These are phyloP conservation scores for Nemurella pictetii DNA, from an alignment of 2,888 invertebrate species.

Conservation along the genomic window DNA sequence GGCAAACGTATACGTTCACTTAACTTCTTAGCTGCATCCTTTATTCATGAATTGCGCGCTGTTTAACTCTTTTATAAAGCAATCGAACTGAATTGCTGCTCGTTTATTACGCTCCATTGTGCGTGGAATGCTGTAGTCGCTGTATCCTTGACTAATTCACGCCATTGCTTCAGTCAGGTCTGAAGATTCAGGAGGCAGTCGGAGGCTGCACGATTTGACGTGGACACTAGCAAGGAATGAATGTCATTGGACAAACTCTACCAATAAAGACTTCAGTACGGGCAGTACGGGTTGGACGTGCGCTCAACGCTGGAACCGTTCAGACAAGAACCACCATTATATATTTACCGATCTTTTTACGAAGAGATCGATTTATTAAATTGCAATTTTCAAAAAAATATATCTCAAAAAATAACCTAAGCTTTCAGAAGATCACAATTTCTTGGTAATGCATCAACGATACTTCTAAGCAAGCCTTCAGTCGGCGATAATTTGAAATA, in stretches of 20 bases:
- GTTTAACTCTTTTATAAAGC: not conserved
- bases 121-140: not conserved
- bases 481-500: not conserved
- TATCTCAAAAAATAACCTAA: not conserved
- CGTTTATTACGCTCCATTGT: not conserved
- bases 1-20: not conserved
- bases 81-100: not conserved
- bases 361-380: not conserved
- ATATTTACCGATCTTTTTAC: not conserved
- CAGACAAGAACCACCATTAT: not conserved
- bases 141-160: not conserved
- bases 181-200: not conserved
- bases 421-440: not conserved
- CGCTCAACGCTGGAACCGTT: not conserved
- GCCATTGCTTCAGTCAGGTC: not conserved
- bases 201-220: not conserved
- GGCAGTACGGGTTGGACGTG: not conserved
- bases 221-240: not conserved
- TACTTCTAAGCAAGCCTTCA: not conserved
- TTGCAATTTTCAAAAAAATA: not conserved
- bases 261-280: not conserved
- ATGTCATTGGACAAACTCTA: not conserved
- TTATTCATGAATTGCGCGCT: not conserved
- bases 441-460: not conserved
- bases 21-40: not conserved